These are phyloP conservation scores for Sebastes iracundus DNA, from an alignment of 2,797 vertebrate genomes.

Conservation along the genomic window DNA sequence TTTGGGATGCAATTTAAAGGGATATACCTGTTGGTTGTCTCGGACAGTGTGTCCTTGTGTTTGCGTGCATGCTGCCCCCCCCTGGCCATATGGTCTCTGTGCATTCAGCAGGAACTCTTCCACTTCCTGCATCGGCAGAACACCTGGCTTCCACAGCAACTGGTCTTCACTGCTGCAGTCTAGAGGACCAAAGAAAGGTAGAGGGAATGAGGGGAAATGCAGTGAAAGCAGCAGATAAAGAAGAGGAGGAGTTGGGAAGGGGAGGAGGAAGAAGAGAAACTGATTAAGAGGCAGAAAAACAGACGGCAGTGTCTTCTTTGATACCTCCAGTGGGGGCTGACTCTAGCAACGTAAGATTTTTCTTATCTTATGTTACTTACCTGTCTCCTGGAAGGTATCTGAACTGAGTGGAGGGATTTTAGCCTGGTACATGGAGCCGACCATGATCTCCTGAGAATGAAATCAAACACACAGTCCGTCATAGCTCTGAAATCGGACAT, in stretches of 20 bases:
- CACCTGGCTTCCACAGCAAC: conserved; percentile 90
- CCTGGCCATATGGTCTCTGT: conserved; percentile 80
- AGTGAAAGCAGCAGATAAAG: neutral
- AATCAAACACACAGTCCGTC: conserved; percentile 16
- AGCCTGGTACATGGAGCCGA: conserved; percentile 94
- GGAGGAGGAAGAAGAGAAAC: neutral
- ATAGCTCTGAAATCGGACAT: neutral
- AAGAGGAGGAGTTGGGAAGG: neutral
- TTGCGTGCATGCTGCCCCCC: conserved; percentile 65
- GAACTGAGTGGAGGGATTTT: conserved; percentile 86
- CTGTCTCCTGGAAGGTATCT: conserved; percentile 83
- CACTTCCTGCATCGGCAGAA: conserved; percentile 86
- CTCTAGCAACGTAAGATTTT: too few species aligned
- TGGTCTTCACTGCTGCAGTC: conserved; percentile 91
- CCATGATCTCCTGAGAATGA: conserved; percentile 91
- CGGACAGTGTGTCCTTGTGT: conserved; percentile 79
- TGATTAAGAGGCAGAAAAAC: neutral
- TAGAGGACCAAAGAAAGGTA: conserved; percentile 46
- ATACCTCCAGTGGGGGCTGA: too few species aligned
- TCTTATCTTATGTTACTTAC: conserved; percentile 65
- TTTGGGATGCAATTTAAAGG: neutral
- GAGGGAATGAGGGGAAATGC: neutral
- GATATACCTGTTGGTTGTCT: conserved; percentile 92
- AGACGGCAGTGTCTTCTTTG: neutral
- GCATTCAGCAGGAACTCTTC: conserved; percentile 90